Evolutionary conservation across 1,140 invertebrate genomes (phyloP).

Genomic region (Drosophila tani): DNA sequence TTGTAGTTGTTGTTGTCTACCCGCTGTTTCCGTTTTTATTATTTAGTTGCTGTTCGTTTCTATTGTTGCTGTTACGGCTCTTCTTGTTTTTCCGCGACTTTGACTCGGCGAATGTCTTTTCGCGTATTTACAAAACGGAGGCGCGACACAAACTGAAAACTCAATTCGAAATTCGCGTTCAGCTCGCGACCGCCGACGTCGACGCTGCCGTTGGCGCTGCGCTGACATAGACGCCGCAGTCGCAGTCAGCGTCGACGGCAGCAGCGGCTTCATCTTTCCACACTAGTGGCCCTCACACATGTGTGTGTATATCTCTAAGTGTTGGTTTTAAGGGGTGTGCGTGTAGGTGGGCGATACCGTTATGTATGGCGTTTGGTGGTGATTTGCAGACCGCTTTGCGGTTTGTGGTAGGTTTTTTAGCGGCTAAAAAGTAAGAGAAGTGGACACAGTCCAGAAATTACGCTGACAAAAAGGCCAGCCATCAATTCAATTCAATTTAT

Average conservation of each 20-base stretch:
- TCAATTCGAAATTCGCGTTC: slow-evolving; percentile 79
- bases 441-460: slow-evolving; percentile 2
- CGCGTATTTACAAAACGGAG: slow-evolving; percentile 83
- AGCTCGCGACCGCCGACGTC: slow-evolving; percentile 38
- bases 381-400: slow-evolving; percentile 36
- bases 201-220: slow-evolving; percentile 1
- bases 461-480: neutral
- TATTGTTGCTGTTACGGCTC: slow-evolving; percentile 19
- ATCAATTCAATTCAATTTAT: neutral
- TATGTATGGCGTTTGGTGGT: slow-evolving; percentile 29
- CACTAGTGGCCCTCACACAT: slow-evolving; percentile 25
- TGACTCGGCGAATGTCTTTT: slow-evolving; percentile 59
- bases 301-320: slow-evolving; percentile 12
- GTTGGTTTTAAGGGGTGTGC: slow-evolving; percentile 10
- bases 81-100: slow-evolving; percentile 34
- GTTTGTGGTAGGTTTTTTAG: slow-evolving; percentile 44
- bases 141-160: slow-evolving; percentile 82
- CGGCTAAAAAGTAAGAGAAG: slow-evolving; percentile 5
- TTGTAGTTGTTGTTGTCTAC: slow-evolving; percentile 43
- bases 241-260: neutral
- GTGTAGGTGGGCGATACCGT: slow-evolving; percentile 24
- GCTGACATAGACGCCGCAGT: neutral
- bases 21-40: slow-evolving; percentile 65
- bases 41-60: slow-evolving; percentile 35
- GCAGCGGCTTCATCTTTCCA: slow-evolving; percentile 45